A percentile compares a stretch with the other conserved stretches of the same genome.
Conservation (phyloP, 2,113 vertebrate species). For the Leptodactylus fuscus region DNA sequence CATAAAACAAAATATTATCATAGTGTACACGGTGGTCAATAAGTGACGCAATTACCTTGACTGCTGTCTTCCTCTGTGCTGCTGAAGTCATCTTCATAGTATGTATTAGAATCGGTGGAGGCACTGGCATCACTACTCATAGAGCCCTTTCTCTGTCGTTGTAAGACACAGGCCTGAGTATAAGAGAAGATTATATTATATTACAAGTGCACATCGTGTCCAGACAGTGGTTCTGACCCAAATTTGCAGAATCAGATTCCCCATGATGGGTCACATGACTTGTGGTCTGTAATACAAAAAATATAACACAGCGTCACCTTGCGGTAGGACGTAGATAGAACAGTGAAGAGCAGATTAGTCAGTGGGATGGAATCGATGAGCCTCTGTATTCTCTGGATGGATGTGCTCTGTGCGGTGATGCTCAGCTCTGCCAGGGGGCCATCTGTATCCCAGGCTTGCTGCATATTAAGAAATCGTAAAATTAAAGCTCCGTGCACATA, state of each 20-base stretch:
- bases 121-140: conserved; percentile 97
- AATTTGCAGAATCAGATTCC: too few relatives aligned
- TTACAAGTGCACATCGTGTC: too few relatives aligned
- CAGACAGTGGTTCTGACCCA: too few relatives aligned
- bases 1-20: too few relatives aligned
- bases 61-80: conserved; percentile 99
- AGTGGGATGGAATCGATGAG: conserved; percentile 96
- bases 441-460: conserved; percentile 88
- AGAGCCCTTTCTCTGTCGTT: conserved; percentile 96
- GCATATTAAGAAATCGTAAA: neutral
- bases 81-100: conserved; percentile 98
- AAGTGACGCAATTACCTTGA: conserved; percentile 85
- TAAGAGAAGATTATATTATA: neutral
- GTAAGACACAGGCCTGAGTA: conserved; percentile 90
- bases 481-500: too few relatives aligned
- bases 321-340: conserved; percentile 95
- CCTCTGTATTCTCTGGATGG: conserved; percentile 94
- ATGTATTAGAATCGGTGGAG: conserved; percentile 98
- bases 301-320: conserved; percentile 79
- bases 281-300: too few relatives aligned
- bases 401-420: conserved; percentile 96
- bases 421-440: conserved; percentile 93
- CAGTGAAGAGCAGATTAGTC: conserved; percentile 91
- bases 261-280: too few relatives aligned
- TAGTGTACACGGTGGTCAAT: neutral